phyloP scores from a whole-genome alignment of 1,140 invertebrate genomes.

The Vanessa atalanta region DNA sequence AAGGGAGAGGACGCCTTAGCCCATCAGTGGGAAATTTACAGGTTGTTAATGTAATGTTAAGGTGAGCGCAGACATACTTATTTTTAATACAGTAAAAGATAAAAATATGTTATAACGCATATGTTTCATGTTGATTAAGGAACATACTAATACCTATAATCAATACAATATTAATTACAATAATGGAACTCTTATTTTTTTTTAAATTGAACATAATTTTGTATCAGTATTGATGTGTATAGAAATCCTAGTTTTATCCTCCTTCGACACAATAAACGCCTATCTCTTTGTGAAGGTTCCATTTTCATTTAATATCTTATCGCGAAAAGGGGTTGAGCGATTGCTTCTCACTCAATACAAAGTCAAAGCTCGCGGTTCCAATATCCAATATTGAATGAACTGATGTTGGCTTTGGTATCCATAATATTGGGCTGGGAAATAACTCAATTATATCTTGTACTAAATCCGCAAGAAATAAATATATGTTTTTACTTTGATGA shows the following conservation, averaged over 20 bases:
- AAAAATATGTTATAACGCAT: no score
- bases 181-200: no score
- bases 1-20: no score
- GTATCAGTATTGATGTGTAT: neutral
- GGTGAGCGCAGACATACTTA: no score
- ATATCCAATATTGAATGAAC: conserved; percentile 22
- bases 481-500: neutral
- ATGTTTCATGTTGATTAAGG: no score
- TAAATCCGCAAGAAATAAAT: neutral
- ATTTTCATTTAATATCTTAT: conserved; percentile 34
- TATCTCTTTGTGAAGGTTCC: conserved; percentile 15
- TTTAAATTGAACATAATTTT: no score
- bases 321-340: conserved; percentile 30
- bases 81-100: no score
- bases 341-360: conserved; percentile 17
- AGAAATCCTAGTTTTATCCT: neutral
- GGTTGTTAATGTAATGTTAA: no score
- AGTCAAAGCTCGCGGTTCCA: conserved; percentile 9
- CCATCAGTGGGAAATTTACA: no score
- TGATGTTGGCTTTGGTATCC: conserved; percentile 20
- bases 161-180: no score
- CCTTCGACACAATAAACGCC: neutral
- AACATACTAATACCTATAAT: no score
- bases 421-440: conserved; percentile 8
- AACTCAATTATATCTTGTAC: conserved; percentile 1